Conservation (phyloP, 92 coral and sea anemone species). For the Pocillopora grandis region DNA sequence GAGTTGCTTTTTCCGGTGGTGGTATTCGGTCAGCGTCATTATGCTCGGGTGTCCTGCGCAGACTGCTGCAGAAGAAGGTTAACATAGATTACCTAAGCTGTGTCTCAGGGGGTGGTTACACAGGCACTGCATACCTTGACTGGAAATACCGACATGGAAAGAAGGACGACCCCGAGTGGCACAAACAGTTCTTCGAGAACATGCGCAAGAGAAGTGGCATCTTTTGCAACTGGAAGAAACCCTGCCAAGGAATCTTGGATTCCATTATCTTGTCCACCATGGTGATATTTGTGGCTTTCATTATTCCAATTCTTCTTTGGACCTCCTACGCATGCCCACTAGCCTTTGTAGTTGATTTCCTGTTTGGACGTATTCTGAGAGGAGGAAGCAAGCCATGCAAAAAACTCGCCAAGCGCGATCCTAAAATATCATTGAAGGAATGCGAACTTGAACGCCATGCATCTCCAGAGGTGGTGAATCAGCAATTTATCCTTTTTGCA, state of each 20-base stretch:
- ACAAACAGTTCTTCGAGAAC: slow-evolving; percentile 56
- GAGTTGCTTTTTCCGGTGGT: slow-evolving; percentile 74
- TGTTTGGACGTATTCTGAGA: slow-evolving; percentile 52
- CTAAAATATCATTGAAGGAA: slow-evolving; percentile 2
- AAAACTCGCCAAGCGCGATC: slow-evolving; percentile 28
- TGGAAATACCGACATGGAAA: slow-evolving; percentile 71
- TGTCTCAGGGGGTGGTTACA: slow-evolving; percentile 77
- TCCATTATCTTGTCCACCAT: slow-evolving; percentile 43
- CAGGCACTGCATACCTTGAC: slow-evolving; percentile 66
- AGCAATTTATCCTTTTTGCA: slow-evolving; percentile 28
- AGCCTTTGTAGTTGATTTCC: slow-evolving; percentile 60
- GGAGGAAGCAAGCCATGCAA: slow-evolving; percentile 44
- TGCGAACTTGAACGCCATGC: slow-evolving; percentile 19
- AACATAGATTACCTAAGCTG: slow-evolving; percentile 65
- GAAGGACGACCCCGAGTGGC: slow-evolving; percentile 59
- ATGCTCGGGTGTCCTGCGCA: slow-evolving; percentile 69
- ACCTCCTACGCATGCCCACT: slow-evolving; percentile 54
- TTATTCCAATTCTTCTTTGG: slow-evolving; percentile 48
- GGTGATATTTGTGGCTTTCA: slow-evolving; percentile 29
- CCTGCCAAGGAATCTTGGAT: slow-evolving; percentile 53
- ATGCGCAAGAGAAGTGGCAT: slow-evolving; percentile 62
- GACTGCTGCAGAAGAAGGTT: slow-evolving; percentile 58
- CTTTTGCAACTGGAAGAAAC: slow-evolving; percentile 62
- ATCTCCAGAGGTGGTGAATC: background rate
- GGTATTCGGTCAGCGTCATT: slow-evolving; percentile 75